Evolutionary conservation across 2,113 vertebrate species (phyloP).

Genomic region (Mobula birostris): DNA sequence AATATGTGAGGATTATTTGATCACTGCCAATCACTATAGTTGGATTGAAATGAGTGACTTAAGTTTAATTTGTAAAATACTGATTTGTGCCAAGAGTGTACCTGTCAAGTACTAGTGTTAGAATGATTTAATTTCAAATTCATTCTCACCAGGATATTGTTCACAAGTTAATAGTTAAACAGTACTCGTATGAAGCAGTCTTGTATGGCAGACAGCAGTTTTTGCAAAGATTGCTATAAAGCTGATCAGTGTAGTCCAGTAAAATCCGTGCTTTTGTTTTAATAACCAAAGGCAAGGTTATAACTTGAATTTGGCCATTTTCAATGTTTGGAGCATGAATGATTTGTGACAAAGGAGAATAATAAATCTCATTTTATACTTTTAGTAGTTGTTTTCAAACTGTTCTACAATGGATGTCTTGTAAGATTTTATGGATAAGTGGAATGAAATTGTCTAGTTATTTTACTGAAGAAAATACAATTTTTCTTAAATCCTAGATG

Average conservation of each 20-base stretch:
- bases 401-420: background rate
- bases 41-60: background rate
- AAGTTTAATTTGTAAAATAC: background rate
- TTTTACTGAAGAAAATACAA: background rate
- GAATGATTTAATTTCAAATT: background rate
- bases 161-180: background rate
- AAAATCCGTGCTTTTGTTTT: background rate
- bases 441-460: background rate
- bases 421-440: background rate
- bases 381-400: background rate
- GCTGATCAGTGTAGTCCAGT: background rate
- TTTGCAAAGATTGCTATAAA: background rate
- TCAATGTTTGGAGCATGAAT: background rate
- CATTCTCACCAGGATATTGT: background rate
- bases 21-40: background rate
- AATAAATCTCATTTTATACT: background rate
- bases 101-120: no score
- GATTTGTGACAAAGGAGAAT: background rate
- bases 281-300: background rate
- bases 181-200: background rate
- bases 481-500: slow-evolving; percentile 58
- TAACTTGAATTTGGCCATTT: background rate
- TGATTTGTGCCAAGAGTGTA: background rate
- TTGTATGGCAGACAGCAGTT: background rate
- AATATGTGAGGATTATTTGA: background rate